These are phyloP conservation scores for Chrysopa pallens DNA, from an alignment of 1,140 invertebrate genomes.

Conservation along the genomic window DNA sequence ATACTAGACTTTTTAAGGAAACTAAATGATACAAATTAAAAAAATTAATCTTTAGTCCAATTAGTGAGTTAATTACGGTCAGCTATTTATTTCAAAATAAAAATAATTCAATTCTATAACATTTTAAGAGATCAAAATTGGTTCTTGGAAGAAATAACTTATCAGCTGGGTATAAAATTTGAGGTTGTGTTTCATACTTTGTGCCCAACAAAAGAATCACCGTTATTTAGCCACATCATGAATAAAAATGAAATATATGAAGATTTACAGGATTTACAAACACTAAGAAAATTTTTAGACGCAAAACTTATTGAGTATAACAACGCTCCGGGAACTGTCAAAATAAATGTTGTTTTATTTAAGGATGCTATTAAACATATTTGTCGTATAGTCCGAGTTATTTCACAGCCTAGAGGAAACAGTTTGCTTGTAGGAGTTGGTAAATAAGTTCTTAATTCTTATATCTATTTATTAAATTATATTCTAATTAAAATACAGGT, in stretches of 20 bases:
- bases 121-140: slow-evolving; percentile 47
- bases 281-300: slow-evolving; percentile 41
- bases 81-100: no score
- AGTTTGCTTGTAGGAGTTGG: slow-evolving; percentile 68
- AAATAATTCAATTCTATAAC: no score
- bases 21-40: no score
- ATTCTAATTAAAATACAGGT: no score
- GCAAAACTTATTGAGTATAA: slow-evolving; percentile 65
- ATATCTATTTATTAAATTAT: no score
- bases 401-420: slow-evolving; percentile 67
- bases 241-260: slow-evolving; percentile 58
- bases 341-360: slow-evolving; percentile 66
- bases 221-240: slow-evolving; percentile 64
- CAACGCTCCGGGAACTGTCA: slow-evolving; percentile 46
- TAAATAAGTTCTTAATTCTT: no score
- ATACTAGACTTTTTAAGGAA: no score
- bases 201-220: slow-evolving; percentile 55
- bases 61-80: no score
- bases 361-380: slow-evolving; percentile 72
- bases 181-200: slow-evolving; percentile 59
- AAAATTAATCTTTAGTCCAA: no score
- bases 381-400: slow-evolving; percentile 57
- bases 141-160: slow-evolving; percentile 49
- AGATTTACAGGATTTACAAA: slow-evolving; percentile 43
- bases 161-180: slow-evolving; percentile 53